Evolutionary conservation across 2,113 vertebrate species (phyloP), one percentile per base, ranked within the genome.

Genomic region (Monopterus albus): DNA sequence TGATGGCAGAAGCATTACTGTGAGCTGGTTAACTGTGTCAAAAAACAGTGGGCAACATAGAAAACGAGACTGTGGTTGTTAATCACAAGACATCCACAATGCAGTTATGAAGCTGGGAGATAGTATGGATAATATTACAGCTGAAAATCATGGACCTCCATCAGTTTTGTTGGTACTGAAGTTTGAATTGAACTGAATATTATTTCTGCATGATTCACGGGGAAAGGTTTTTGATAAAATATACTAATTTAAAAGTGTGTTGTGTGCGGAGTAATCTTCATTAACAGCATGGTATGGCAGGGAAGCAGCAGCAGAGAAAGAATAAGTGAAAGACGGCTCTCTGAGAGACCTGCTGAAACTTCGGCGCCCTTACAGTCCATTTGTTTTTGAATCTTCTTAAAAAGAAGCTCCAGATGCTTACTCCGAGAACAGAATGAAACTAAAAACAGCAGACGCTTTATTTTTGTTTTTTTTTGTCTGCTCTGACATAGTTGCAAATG

Each of bases 321-420:
- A 65, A 33, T 26, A 18, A 47, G 62, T 51, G 25, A 21, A 52
- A 50, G 26, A 23, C 38, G 53, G 36, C 73, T 85, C 71, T 69
- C 39, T 75, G n/a, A 67, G 70, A 83, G 66, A 71, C 56, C 52
- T 65, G 78, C 75, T 75, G 67, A 76, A 79, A 76, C 67, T 78
- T 57, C 53, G 57, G 26, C 72, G 75, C 55, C 62, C 66, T 85
- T 63, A 67, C 69, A 79, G 71, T 79, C 73, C 77, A 76, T 91
- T 92, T 88, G 82, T 79, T 90, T 85, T 87, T 81, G 77, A 84
- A 79, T 89, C 61, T 71, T 70, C 82, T 79, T 68, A 65, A 85
- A 84, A 77, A 75, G 71, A 73, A 75, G 71, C 79, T 87, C 87
- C 85, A 90, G 87, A 91, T 90, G 86, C 87, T 91, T 62, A 31